Base-by-base conservation (phyloP, 2,797 vertebrate genomes). In the Discoglossus pictus region DNA sequence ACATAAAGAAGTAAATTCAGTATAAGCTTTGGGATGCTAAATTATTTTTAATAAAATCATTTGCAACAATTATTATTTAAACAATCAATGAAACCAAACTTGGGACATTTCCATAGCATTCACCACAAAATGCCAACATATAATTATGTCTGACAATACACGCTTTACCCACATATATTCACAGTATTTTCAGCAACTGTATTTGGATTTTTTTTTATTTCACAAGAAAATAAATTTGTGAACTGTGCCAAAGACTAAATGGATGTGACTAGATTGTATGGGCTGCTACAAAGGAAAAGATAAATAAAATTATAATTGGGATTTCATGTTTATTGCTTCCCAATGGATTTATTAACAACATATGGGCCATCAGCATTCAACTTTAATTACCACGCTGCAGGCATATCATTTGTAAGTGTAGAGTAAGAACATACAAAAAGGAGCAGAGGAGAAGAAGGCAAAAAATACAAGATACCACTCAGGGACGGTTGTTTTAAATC, bases 291-390 rank as follows among this genome's bases (percentile, higher is more conserved):
- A 59, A 58, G 20, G 54, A 43, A 54, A 55, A 55, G 36, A 67
- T 67, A 67, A 67, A 67, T 67, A 67, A 59, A 67, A 59, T 51
- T 42, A 67, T 58, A 67, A 67, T 59, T 67, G 44, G 44, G 9
- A 59, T 52, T 51, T 52, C 46, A 53, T 43, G 55, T 52, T 68
- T 44, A 60, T 61, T 23, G 24, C 39, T 27, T 12, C 10, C 59
- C 68, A 42, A 23, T 61, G 50, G 24, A 36, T 62, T 46, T 61
- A n/a, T 68, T 73, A 63, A 24, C 21, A 27, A 21, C 54, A 2
- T 5, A 51, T 58, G 63, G 36, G 4, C 36, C 21, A 68, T 61
- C 71, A 73, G 53, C 3, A 51, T 43, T 35, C 60, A 18, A 65
- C 35, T 64, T 60, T 65, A 65, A 59, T 44, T 47, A 73, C 38